Evolutionary conservation across 2,797 vertebrate genomes (phyloP), one percentile per base, ranked within the genome.

Genomic region (Pseudochaenichthys georgianus): DNA sequence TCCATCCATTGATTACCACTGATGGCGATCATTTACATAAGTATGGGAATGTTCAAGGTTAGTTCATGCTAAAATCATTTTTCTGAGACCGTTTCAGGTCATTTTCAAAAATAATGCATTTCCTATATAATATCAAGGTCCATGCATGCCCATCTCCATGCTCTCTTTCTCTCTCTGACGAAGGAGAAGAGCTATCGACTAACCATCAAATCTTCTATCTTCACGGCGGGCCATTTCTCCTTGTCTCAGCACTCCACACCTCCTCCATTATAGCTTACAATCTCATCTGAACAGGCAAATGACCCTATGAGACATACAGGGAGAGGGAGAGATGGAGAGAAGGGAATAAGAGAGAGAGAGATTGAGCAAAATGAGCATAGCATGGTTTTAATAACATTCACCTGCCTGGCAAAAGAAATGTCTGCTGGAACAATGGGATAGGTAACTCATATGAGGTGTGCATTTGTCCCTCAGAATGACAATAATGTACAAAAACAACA

Each of bases 121-220:
- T 94, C 83, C 93, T 88, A 88, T 89, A 87, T 89, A 87, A 92
- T 89, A 93, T 92, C 92, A 94, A 93, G 92, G 94, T 91, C 87
- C 87, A 75, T 87, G 89, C 84, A 62, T 71, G 86, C 77, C 77
- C 83, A 78, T 92, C 90, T 68, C 73, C 73, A 50, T 17, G 66
- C 82, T 77, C 83, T 60, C 28, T 71, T 70, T 62, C 62, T 64
- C 75, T 73, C 62, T 84, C 79, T 79, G 79, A 82, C 88, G 90
- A 89, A 91, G 89, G 63, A 94, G 94, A 90, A 89, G 88, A 88
- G 93, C 89, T 96, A 97, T 97, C 93, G 96, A 97, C 95, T 95
- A 96, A 93, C 95, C 96, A 96, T 97, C 96, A 97, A 96, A 96
- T 95, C 95, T 95, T 92, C 92, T 90, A 91, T 93, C 90, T 91